Base-by-base conservation (phyloP, 2,797 vertebrate genomes). In the Hippoglossus hippoglossus region DNA sequence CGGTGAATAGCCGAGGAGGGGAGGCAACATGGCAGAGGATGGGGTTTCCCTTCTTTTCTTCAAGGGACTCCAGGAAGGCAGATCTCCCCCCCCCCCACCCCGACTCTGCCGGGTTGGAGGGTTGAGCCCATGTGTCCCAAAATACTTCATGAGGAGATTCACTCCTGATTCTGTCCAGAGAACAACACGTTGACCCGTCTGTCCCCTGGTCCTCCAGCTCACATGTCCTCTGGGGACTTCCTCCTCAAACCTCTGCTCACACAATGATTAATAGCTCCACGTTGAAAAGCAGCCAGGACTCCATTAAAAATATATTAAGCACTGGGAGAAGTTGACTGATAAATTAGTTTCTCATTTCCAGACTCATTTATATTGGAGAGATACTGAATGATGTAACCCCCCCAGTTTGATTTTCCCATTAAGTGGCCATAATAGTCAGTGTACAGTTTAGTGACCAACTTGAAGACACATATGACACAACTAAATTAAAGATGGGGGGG, bases 21-120 rank as follows among this genome's bases (percentile, higher is more conserved):
- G 41, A 9, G 71, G 77, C 46, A 60, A 50, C 75, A 53, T 61
- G 66, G 34, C 39, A 67, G 79, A 78, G 75, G 62, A 69, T 21
- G 69, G 82, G 85, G 87, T 82, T 86, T 74, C 86, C 76, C 84
- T 85, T 87, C 73, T 57, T 6, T 34, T 56, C 50, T 82, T 58
- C 68, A 84, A 87, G 83, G 82, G 15, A 80, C 83, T 89, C 73
- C 69, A 62, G 69, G 52, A 76, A 59, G 79, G 64, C 75, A 61
- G 79, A 76, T 77, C 61, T 85, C 51, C 68, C 62, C 12, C 71
- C 65, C 46, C 61, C 12, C 71, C 65, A 46, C 22, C 22, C 63
- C 7, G 49, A 66, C 82, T 67, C 44, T 72, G 64, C 62, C 63
- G 54, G 63, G 77, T 60, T 54, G 34, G 1, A 19, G 34, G 62